Conservation (phyloP, 2,113 vertebrate species). For the Phyllostomus hastatus region DNA sequence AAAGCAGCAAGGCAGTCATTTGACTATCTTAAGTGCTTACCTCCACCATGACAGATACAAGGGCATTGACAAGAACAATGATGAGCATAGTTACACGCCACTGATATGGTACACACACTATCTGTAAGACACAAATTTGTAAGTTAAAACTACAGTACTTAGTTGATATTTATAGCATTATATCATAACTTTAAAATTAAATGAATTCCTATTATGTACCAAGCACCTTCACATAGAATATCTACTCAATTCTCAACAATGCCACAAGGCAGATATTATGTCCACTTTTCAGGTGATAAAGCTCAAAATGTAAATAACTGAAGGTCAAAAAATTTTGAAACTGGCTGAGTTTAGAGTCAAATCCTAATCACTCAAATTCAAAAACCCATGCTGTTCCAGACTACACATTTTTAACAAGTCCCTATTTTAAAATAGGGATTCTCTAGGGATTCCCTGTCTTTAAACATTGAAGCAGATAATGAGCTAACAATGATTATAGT, state of each 20-base stretch:
- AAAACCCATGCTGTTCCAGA: neutral
- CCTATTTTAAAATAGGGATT: neutral
- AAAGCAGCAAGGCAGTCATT: neutral
- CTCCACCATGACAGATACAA: conserved; percentile 88
- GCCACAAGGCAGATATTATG: neutral
- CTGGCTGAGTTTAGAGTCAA: neutral
- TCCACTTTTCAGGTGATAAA: neutral
- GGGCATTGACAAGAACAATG: conserved; percentile 87
- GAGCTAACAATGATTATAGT: neutral
- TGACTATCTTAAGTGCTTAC: conserved; percentile 82
- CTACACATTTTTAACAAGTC: neutral
- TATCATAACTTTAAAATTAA: neutral
- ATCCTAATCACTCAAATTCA: neutral
- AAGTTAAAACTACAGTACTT: conserved; percentile 28
- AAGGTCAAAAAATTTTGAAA: neutral
- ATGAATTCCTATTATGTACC: neutral
- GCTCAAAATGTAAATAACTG: neutral
- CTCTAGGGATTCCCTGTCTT: neutral
- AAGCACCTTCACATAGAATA: neutral
- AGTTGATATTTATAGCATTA: neutral
- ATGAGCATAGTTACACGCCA: conserved; percentile 90
- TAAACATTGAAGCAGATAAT: neutral
- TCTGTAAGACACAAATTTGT: conserved; percentile 79
- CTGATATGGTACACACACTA: conserved; percentile 91
- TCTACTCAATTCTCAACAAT: neutral